Conservation (phyloP, 2,797 vertebrate genomes). For the Otolemur crassicaudatus region DNA sequence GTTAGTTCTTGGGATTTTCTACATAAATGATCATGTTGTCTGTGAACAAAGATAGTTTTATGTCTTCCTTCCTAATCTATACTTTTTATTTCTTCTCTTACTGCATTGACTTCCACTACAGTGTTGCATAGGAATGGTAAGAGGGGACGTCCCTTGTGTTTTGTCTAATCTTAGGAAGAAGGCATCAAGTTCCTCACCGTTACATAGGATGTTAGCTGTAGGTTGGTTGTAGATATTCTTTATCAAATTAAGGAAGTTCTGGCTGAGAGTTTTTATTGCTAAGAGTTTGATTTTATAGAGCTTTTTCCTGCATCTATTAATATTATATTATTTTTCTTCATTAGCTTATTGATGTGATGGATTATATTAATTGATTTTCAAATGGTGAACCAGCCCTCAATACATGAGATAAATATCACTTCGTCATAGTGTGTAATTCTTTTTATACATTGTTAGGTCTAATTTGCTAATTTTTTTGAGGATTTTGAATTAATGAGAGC, state of each 20-base stretch:
- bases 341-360: neutral
- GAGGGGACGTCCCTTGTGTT: neutral
- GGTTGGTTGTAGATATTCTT: neutral
- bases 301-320: neutral
- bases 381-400: neutral
- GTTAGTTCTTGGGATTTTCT: neutral
- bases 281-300: neutral
- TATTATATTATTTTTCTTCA: neutral
- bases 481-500: neutral
- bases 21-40: neutral
- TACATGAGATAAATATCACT: neutral
- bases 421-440: neutral
- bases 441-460: neutral
- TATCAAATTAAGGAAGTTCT: neutral
- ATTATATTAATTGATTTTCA: conserved; percentile 7
- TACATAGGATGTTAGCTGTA: neutral
- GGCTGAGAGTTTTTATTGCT: neutral
- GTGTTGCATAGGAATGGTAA: neutral
- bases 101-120: neutral
- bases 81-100: neutral
- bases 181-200: neutral
- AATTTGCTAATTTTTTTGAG: neutral
- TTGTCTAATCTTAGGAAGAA: neutral
- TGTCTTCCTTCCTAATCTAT: neutral
- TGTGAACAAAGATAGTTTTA: neutral